Evolutionary conservation across 2,888 invertebrate species (phyloP).

Genomic region (Tanypteryx hageni): DNA sequence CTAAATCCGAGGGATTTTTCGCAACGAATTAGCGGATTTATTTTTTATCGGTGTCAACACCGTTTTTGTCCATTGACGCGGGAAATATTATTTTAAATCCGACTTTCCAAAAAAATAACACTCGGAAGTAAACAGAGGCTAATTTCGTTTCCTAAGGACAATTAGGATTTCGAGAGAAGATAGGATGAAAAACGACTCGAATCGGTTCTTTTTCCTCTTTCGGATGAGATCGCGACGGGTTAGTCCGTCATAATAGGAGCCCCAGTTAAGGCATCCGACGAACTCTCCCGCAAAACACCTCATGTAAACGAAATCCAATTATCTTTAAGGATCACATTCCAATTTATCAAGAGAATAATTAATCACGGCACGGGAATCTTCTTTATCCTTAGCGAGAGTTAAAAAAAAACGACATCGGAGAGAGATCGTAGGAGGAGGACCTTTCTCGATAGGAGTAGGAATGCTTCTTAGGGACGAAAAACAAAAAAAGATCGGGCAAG

Average conservation of each 20-base stretch:
- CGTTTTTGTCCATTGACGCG: no score
- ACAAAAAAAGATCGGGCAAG: not conserved
- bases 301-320: conserved; percentile 53
- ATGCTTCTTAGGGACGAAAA: not conserved
- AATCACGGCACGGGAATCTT: conserved; percentile 26
- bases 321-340: conserved; percentile 39
- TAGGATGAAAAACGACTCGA: no score
- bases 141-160: no score
- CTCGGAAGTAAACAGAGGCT: no score
- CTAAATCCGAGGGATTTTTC: no score
- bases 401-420: not conserved
- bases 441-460: not conserved
- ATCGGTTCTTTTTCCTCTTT: not conserved
- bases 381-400: not conserved
- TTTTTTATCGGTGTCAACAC: no score
- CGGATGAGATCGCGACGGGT: not conserved
- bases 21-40: no score
- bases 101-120: no score
- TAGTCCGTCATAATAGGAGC: not conserved
- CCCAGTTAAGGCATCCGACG: not conserved
- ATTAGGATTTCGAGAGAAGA: no score
- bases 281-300: not conserved
- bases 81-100: no score
- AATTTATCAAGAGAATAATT: conserved; percentile 49
- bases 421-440: not conserved